Evolutionary conservation across 2,797 vertebrate species (phyloP).

Genomic region (Holocentrus rufus): DNA sequence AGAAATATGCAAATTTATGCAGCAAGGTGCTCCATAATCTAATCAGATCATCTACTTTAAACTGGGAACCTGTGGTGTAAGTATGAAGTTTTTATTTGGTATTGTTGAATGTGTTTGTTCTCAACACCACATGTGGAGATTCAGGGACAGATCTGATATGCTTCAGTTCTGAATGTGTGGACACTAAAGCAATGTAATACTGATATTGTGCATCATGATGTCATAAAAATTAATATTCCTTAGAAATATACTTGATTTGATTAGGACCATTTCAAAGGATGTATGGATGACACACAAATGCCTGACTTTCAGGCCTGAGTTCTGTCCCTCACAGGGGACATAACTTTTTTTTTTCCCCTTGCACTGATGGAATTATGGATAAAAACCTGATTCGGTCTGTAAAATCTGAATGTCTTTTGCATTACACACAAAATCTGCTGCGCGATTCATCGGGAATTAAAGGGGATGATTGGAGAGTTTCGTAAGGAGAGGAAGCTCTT

Average conservation of each 20-base stretch:
- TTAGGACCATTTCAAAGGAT: neutral
- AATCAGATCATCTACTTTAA: neutral
- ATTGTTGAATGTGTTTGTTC: no score
- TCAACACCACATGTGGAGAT: no score
- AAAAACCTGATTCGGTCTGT: no score
- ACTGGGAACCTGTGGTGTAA: no score
- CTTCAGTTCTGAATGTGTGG: no score
- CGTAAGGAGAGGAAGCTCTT: conserved; percentile 33
- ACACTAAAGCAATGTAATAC: no score
- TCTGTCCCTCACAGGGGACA: neutral
- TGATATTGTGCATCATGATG: no score
- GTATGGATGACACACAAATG: neutral
- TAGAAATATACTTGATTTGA: no score
- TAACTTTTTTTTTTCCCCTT: no score
- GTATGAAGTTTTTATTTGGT: no score
- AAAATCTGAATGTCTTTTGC: neutral
- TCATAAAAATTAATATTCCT: neutral
- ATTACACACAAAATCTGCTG: conserved; percentile 6
- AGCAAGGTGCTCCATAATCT: conserved; percentile 9
- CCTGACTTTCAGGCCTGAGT: neutral
- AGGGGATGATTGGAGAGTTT: conserved; percentile 6
- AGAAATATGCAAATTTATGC: conserved; percentile 25
- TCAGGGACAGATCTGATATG: no score
- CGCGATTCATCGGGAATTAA: conserved; percentile 3
- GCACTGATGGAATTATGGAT: no score